Evolutionary conservation across 2,113 vertebrate genomes (phyloP), one percentile per base, ranked within the genome.

Genomic region (Columba livia): DNA sequence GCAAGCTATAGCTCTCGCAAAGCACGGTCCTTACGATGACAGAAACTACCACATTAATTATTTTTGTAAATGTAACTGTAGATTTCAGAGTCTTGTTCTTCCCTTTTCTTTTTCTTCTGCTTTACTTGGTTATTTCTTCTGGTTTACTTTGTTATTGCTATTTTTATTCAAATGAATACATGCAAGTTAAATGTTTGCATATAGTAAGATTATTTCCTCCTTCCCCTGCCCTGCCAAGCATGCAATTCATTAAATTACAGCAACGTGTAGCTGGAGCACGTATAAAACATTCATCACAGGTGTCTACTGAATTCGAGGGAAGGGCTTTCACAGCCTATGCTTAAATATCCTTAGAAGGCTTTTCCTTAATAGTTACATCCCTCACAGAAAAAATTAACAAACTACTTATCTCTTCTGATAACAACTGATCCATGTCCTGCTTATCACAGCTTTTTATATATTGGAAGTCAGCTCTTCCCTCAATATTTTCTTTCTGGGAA

Each of bases 171-270:
- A 92, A 92, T 15, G 23, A 85, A 77, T 29, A 66, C 34, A 69
- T 75, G 38, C 79, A 85, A 85, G 90, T 85, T 79, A 72, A 44
- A 60, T 44, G 61, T 87, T 92, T 95, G 89, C 77, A 94, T 89
- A 31, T 12, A 95, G 26, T 75, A 81, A 83, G 80, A 84, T 80
- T 9, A 92, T 67, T 86, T 95, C 84, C 84, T 92, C 54, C 70
- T 90, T 56, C 24, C 32, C 42, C 26, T 57, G 61, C 70, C 81
- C 70, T 93, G 60, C 62, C 62, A 88, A 82, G 50, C 42, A 79
- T 1, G 1, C 53, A 91, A 48, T 65, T 85, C 78, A 69, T n/a
- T 88, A 31, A 69, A 88, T 79, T 53, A 85, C 38, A 85, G 82
- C 89, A 79, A 75, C 74, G 25, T 24, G 31, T 62, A 83, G 79